Conservation (phyloP, 2,113 vertebrate species). For the Geothlypis trichas region DNA sequence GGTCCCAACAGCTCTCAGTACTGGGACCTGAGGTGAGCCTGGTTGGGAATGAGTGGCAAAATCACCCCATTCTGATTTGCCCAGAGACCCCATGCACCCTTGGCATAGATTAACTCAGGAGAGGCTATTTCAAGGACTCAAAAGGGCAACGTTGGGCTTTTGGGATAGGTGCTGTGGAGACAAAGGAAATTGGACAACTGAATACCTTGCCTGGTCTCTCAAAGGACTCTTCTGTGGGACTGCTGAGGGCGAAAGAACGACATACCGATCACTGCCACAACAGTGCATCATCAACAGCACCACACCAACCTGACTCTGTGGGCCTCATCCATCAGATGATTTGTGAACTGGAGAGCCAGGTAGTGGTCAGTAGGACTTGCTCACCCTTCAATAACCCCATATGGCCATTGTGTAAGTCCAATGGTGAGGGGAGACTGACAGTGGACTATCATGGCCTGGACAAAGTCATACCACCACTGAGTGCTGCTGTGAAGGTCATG, state of each 20-base stretch:
- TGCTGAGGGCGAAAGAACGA: not conserved
- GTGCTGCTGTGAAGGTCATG: not conserved
- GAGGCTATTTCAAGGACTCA: not conserved
- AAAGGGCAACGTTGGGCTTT: not conserved
- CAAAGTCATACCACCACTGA: not conserved
- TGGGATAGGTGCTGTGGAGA: not conserved
- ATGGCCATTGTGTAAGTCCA: not conserved
- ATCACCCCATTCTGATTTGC: not conserved
- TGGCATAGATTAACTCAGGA: not conserved
- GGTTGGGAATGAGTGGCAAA: not conserved
- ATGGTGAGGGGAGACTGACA: not conserved
- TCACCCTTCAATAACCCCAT: not conserved
- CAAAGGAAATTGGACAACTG: not conserved
- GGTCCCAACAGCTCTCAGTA: not conserved
- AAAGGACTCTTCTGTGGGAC: not conserved
- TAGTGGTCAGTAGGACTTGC: too few species aligned
- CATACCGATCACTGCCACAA: accelerated
- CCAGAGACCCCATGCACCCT: not conserved
- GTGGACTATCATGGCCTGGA: not conserved
- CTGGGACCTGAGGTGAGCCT: not conserved
- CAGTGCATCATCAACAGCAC: not conserved
- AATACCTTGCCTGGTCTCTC: not conserved
- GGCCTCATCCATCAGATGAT: not conserved
- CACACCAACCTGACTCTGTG: accelerated
- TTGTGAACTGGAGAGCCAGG: not conserved